Evolutionary conservation across 1,140 invertebrate species (phyloP).

Genomic region (Platyscapa corneri): DNA sequence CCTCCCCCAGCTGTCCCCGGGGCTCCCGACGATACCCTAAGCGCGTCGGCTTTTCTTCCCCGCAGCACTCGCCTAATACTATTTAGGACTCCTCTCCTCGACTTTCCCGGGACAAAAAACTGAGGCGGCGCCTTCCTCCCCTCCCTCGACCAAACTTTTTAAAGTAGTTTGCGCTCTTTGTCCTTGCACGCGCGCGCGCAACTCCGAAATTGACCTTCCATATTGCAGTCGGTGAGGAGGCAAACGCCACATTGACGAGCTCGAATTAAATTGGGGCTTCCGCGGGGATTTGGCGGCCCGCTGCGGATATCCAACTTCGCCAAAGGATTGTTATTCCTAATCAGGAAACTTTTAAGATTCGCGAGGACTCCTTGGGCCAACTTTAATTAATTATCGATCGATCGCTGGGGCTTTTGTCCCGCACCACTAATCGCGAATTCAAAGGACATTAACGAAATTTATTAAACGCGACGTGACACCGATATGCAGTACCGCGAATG

Average conservation of each 20-base stretch:
- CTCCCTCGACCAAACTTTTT: slow-evolving; percentile 46
- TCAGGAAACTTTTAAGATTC: not conserved
- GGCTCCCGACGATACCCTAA: not conserved
- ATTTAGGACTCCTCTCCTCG: not conserved
- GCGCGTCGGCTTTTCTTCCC: not conserved
- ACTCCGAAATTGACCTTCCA: slow-evolving; percentile 34
- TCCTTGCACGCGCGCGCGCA: slow-evolving; percentile 1
- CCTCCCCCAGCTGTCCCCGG: no score
- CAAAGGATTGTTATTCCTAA: slow-evolving; percentile 5
- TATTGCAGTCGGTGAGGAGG: slow-evolving; percentile 27
- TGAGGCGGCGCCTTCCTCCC: slow-evolving; percentile 21
- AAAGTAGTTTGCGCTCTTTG: slow-evolving; percentile 17
- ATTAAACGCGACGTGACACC: not conserved
- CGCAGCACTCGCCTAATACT: not conserved
- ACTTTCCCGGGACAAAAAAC: not conserved
- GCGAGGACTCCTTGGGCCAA: no score
- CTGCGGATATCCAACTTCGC: not conserved
- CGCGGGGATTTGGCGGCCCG: not conserved
- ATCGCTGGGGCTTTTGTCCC: not conserved
- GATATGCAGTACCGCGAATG: no score
- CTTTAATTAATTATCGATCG: not conserved
- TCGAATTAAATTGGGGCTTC: slow-evolving; percentile 37
- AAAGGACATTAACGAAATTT: not conserved
- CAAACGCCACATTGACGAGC: not conserved
- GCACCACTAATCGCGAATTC: not conserved